Conservation (phyloP, 2,797 vertebrate species). For the Pseudomugil tenellus region DNA sequence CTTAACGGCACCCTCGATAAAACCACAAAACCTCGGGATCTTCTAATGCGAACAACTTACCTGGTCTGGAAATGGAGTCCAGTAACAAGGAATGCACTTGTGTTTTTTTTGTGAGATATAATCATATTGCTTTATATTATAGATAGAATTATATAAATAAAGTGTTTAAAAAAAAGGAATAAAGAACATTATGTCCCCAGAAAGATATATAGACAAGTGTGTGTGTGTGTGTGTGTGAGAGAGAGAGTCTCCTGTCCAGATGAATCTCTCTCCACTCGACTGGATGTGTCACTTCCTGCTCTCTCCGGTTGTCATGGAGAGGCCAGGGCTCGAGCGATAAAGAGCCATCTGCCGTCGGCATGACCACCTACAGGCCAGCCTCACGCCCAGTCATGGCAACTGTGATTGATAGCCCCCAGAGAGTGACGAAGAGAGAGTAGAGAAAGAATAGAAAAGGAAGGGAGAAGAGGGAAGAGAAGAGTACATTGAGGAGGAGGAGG, state of each 20-base stretch:
- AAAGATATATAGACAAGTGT: not conserved
- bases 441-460: slow-evolving; percentile 33
- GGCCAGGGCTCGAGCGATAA: slow-evolving; percentile 76
- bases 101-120: no score
- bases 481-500: slow-evolving; percentile 12
- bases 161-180: not conserved
- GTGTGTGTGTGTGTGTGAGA: slow-evolving; percentile 29
- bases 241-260: slow-evolving; percentile 62
- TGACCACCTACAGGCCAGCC: slow-evolving; percentile 79
- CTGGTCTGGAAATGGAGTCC: no score
- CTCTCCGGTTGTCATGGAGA: slow-evolving; percentile 78
- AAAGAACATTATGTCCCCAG: not conserved
- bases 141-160: no score
- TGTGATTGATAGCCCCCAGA: slow-evolving; percentile 80
- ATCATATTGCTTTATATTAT: not conserved
- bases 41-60: no score
- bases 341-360: slow-evolving; percentile 82
- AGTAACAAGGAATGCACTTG: no score
- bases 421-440: slow-evolving; percentile 49
- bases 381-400: slow-evolving; percentile 58
- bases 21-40: no score
- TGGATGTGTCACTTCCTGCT: slow-evolving; percentile 83
- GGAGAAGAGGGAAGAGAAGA: slow-evolving; percentile 5
- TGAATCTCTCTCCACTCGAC: slow-evolving; percentile 74
- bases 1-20: no score